A percentile compares a stretch with the other conserved stretches of the same genome.
Evolutionary conservation across 2,888 invertebrate genomes (phyloP).

Genomic region (Mythimna impura): DNA sequence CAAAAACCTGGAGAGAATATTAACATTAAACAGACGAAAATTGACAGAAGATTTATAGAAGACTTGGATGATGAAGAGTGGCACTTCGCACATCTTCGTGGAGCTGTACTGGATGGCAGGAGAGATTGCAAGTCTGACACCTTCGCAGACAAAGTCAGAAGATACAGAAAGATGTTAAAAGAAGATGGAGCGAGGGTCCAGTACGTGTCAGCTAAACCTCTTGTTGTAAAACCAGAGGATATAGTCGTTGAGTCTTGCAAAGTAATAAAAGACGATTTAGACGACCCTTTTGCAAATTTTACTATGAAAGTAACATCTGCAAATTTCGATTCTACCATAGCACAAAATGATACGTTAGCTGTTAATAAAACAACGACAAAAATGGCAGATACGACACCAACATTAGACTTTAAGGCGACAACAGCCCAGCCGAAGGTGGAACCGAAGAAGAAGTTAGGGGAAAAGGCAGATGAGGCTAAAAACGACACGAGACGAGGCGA

Average conservation of each 20-base stretch:
- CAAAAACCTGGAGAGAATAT: slow-evolving; percentile 5
- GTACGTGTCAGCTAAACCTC: slow-evolving; percentile 74
- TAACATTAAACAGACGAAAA: slow-evolving; percentile 24
- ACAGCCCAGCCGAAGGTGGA: slow-evolving; percentile 22
- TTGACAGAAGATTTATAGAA: slow-evolving; percentile 70
- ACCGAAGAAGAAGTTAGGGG: background rate
- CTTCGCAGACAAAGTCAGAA: slow-evolving; percentile 69
- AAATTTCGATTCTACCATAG: background rate
- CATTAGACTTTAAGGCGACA: slow-evolving; percentile 33
- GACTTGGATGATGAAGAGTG: slow-evolving; percentile 73
- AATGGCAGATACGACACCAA: slow-evolving; percentile 16
- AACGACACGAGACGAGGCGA: slow-evolving; percentile 73
- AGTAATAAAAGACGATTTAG: slow-evolving; percentile 7
- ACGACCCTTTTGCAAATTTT: background rate
- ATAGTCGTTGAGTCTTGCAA: slow-evolving; percentile 66
- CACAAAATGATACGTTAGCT: slow-evolving; percentile 5
- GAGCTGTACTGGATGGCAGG: slow-evolving; percentile 63
- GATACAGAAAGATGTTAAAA: slow-evolving; percentile 72
- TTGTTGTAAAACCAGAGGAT: slow-evolving; percentile 64
- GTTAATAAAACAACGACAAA: slow-evolving; percentile 7
- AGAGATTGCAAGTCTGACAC: slow-evolving; percentile 71
- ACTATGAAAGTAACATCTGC: slow-evolving; percentile 26
- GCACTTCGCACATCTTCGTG: slow-evolving; percentile 76
- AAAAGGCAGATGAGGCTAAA: slow-evolving; percentile 26
- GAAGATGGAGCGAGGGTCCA: slow-evolving; percentile 75